Evolutionary conservation across 1,140 invertebrate genomes (phyloP), one percentile per base, ranked within the genome.

Genomic region (Drosophila grimshawi): DNA sequence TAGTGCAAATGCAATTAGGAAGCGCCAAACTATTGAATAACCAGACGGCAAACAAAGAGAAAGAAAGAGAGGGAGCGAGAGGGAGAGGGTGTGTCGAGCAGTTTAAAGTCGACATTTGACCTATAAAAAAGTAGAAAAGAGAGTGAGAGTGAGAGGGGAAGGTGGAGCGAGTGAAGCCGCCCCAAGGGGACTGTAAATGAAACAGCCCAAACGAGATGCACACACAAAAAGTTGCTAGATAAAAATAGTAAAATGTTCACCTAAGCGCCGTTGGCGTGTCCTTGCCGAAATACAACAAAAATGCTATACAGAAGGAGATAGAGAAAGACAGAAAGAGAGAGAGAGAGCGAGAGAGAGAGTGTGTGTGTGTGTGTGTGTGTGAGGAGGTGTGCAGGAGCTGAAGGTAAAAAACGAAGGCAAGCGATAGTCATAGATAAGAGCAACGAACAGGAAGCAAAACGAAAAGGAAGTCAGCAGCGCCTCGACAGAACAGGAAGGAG

Each of bases 1-100:
- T 81, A 81, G 80, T 81, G 74, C 70, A 85, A 88, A 88, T 89
- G 85, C 85, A 88, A 88, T 88, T 89, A 88, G 83, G 77, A 56
- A 73, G 76, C 29, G 46, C 48, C 71, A 82, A 79, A 88, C 83
- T 73, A 88, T 80, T 88, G 80, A 88, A 88, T 80, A 82, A 77
- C 57, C 63, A 82, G 72, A 61, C 71, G 80, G 39, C 52, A 1
- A 33, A 37, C 3, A 37, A 30, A 43, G 30, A 10, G 11, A 27
- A 19, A n/a, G 5, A 10, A 2, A 41, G 29, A 41, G 10, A 11
- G 4, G 11, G 29, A 2, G 7, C 4, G 62, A 37, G 46, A 6
- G n/a, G 27, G 32, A 46, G 3, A 6, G 30, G 1, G 7, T 32
- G 3, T 5, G 8, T 29, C 11, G 10, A 39, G 60, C 32, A 62